Conservation (phyloP, 2,888 invertebrate species). For the Drosophila dives region DNA sequence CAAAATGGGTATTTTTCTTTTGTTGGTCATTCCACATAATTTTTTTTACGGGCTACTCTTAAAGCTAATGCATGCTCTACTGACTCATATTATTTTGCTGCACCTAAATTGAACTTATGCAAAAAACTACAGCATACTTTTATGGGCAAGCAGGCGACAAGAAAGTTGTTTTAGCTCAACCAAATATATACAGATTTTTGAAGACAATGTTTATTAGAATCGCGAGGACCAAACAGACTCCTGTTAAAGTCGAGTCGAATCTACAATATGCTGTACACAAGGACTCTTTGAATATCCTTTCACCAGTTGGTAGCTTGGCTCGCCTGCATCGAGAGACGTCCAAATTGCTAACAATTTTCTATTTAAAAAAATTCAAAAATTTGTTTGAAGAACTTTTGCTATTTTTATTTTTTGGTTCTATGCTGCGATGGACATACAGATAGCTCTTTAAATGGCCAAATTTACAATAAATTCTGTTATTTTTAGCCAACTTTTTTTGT, state of each 20-base stretch:
- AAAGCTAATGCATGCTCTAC: neutral
- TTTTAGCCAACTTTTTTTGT: neutral
- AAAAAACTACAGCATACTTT: neutral
- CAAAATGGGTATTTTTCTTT: neutral
- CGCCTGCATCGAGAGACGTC: no score
- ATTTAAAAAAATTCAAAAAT: no score
- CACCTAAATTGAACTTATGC: neutral
- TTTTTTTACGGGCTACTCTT: neutral
- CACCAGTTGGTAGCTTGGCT: no score
- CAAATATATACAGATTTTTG: neutral
- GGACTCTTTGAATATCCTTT: no score
- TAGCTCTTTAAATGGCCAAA: neutral
- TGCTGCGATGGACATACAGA: no score
- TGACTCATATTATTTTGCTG: neutral
- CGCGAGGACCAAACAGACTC: neutral
- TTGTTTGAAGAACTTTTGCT: no score
- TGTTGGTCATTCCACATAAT: neutral
- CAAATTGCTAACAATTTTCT: no score
- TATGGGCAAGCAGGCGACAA: neutral
- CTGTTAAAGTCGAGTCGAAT: no score
- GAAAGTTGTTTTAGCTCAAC: neutral
- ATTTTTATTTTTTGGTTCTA: no score
- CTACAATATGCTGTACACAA: no score
- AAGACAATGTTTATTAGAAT: no score
- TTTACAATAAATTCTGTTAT: neutral